Base-by-base conservation (phyloP, 1,140 invertebrate genomes). In the Bombus superbus region DNA sequence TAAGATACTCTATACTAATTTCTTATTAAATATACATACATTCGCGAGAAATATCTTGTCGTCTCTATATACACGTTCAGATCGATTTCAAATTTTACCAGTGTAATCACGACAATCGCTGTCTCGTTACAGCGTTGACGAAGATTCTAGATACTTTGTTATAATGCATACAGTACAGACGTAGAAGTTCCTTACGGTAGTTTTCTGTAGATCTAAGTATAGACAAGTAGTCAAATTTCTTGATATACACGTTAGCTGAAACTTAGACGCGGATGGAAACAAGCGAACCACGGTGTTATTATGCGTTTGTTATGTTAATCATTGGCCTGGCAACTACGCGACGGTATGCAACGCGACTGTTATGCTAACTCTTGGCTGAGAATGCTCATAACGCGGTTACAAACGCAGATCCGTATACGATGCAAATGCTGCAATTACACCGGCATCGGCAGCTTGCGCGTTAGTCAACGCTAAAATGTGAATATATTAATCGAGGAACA, bases 261-360 rank as follows among this genome's bases (percentile, higher is more conserved):
- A 53, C 47, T 53, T 53, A 53, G 5, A 53, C 18, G 18, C 8
- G 47, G 38, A n/a, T 44, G 25, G 28, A 10, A 42, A 40, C 32
- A 64, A 53, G 66, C 10, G 71, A 76, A 57, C 6, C 69, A n/a
- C 47, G 22, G 9, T 22, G 83, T 85, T 90, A 88, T 86, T 88
- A 83, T 84, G 62, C 90, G 88, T 89, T 91, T 91, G 90, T 91
- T 91, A 91, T 91, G 90, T 91, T 91, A 91, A 91, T 91, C 88
- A 89, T 88, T 84, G 79, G 42, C 53, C 35, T 89, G 90, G 88
- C 88, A 83, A 85, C 25, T 81, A 69, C 44, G 62, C 57, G 74
- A 87, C 40, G 9, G 47, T 59, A 68, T 71, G 75, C 68, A 68
- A 83, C 83, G 81, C 86, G 81, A 86, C 79, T 76, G 77, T 90